These are phyloP conservation scores for Leucosticte australis DNA, from an alignment of 2,113 vertebrate species.

Conservation along the genomic window DNA sequence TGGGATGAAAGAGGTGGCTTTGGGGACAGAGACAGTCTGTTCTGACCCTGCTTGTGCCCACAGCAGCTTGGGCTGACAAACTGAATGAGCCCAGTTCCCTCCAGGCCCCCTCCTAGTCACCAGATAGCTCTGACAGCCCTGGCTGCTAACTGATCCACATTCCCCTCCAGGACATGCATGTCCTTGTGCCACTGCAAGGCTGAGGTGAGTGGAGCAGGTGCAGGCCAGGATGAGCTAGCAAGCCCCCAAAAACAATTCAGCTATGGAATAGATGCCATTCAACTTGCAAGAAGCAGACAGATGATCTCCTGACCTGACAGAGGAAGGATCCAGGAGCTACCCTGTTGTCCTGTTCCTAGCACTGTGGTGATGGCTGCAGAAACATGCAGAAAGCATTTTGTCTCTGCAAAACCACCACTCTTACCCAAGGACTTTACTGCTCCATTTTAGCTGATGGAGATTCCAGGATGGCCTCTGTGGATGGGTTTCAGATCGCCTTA, in stretches of 20 bases:
- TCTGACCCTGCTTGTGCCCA: not conserved
- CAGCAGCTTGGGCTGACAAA: not conserved
- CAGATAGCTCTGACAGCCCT: not conserved
- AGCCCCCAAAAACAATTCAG: not conserved
- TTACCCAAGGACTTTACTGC: not conserved
- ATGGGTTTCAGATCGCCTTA: not conserved
- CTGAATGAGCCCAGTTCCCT: not conserved
- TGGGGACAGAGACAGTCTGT: not conserved
- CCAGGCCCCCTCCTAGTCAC: not conserved
- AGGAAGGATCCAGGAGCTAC: not conserved
- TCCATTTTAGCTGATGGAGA: not conserved
- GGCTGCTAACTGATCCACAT: not conserved
- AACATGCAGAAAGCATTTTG: not conserved
- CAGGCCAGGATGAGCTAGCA: not conserved
- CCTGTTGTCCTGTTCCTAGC: not conserved
- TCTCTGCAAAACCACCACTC: not conserved
- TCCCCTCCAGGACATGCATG: fast-evolving
- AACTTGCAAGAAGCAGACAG: not conserved
- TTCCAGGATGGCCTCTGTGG: not conserved
- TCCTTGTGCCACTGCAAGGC: not conserved
- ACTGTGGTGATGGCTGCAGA: not conserved
- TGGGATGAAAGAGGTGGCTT: fast-evolving
- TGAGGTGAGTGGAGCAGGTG: not conserved
- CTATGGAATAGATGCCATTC: not conserved
- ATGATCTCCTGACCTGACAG: not conserved